Conservation (phyloP, 1,140 invertebrate genomes). For the Pinna nobilis region DNA sequence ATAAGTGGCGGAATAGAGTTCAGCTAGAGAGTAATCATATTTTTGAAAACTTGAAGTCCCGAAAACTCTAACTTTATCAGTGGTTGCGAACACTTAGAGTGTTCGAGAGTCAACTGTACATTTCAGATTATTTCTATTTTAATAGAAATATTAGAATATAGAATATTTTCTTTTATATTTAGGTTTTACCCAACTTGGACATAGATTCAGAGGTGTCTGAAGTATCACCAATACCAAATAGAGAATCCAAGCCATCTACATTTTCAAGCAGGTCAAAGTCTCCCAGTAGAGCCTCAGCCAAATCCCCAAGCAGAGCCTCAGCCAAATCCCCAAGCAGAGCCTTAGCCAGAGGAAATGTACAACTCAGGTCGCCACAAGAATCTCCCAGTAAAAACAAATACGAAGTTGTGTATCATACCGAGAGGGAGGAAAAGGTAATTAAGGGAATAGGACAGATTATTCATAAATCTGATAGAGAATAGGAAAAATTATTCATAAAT, state of each 20-base stretch:
- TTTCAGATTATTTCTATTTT: neutral
- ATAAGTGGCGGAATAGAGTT: no score
- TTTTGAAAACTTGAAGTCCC: no score
- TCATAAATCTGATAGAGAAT: no score
- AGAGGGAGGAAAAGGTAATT: slow-evolving; percentile 8
- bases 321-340: neutral
- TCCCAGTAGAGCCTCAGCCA: neutral
- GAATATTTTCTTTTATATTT: no score
- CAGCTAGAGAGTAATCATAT: no score
- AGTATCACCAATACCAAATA: slow-evolving; percentile 32
- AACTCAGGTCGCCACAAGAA: slow-evolving; percentile 26
- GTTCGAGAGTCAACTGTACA: no score
- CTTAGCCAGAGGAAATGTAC: slow-evolving; percentile 16
- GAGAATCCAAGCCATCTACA: neutral
- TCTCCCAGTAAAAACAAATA: slow-evolving; percentile 22
- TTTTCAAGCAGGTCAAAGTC: neutral
- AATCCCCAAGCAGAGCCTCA: neutral
- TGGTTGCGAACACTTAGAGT: no score
- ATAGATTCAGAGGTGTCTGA: slow-evolving; percentile 62
- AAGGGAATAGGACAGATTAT: no score
- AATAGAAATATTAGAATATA: no score
- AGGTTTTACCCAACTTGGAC: slow-evolving; percentile 66
- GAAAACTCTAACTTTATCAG: no score
- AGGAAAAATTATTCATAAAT: no score
- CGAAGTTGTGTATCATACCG: slow-evolving; percentile 41